These are phyloP conservation scores for Cephus runcator DNA, from an alignment of 2,888 invertebrate species.

Conservation along the genomic window DNA sequence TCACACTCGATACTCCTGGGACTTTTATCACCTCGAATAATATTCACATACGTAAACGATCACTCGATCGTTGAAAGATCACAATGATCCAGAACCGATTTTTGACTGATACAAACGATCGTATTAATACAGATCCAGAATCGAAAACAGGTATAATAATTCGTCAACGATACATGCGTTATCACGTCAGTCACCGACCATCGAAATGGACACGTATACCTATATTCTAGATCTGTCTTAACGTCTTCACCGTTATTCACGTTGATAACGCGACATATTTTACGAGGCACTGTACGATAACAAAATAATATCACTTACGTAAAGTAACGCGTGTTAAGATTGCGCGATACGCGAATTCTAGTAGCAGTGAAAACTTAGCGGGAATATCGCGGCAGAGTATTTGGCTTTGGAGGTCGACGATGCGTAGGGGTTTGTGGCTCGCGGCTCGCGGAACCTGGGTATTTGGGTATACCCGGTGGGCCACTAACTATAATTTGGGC, in stretches of 20 bases:
- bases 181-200: neutral
- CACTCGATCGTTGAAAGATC: neutral
- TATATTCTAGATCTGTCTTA: neutral
- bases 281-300: neutral
- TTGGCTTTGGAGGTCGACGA: slow-evolving; percentile 5
- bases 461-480: slow-evolving; percentile 45
- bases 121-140: neutral
- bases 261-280: neutral
- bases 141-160: neutral
- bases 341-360: neutral
- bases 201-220: neutral
- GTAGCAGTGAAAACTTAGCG: neutral
- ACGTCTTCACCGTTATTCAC: neutral
- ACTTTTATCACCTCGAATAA: neutral
- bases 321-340: neutral
- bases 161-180: neutral
- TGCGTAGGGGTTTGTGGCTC: slow-evolving; percentile 1
- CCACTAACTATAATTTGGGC: slow-evolving; percentile 63
- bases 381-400: neutral
- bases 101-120: neutral
- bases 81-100: neutral
- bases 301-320: neutral
- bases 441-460: slow-evolving; percentile 15
- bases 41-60: neutral
- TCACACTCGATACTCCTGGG: neutral